phyloP scores from a whole-genome alignment of 2,113 vertebrate species.

The Phaethon lepturus region DNA sequence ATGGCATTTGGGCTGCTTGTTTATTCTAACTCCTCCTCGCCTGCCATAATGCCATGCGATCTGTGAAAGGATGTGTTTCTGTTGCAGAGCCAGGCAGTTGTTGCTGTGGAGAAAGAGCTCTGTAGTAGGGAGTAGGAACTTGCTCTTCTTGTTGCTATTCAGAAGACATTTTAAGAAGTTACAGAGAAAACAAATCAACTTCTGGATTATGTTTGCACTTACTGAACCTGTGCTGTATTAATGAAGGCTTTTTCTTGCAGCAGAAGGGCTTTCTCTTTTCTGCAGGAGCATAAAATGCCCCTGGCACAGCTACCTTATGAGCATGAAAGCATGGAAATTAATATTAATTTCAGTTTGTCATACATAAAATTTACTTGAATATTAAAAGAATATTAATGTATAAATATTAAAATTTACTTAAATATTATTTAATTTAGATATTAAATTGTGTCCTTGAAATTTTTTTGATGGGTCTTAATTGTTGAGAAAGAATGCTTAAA shows the following conservation, averaged over 20 bases:
- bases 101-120: background rate
- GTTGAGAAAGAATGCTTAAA: background rate
- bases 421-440: background rate
- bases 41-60: accelerated
- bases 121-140: background rate
- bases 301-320: background rate
- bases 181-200: background rate
- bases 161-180: background rate
- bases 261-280: background rate
- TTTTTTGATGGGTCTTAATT: background rate
- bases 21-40: background rate
- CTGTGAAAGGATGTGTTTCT: background rate
- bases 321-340: background rate
- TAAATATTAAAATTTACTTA: too few relatives aligned
- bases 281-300: background rate
- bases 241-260: background rate
- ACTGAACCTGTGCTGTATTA: background rate
- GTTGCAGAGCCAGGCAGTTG: background rate
- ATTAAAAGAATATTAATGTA: too few relatives aligned
- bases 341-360: background rate
- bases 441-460: background rate
- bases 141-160: background rate
- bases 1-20: background rate
- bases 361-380: background rate
- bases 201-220: background rate